Percentiles rank a stretch among this genome's conserved stretches.
Conservation (phyloP, 2,797 vertebrate species). For the Adrianichthys oophorus region DNA sequence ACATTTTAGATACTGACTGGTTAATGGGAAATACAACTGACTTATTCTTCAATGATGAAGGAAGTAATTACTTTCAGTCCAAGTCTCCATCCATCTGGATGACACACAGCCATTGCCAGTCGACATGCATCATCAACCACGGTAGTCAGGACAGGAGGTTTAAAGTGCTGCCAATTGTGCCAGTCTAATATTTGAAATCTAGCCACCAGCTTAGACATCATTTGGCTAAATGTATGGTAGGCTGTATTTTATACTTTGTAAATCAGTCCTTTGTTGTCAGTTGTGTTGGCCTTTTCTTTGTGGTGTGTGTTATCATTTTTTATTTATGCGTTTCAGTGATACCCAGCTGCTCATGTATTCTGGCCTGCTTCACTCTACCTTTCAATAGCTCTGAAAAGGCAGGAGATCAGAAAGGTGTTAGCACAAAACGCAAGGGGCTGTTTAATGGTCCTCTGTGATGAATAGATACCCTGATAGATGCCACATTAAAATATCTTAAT, state of each 20-base stretch:
- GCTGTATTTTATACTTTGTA: constrained; percentile 57
- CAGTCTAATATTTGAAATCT: constrained; percentile 60
- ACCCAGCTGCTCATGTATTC: constrained; percentile 59
- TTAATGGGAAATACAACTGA: constrained; percentile 23
- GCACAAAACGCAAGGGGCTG: constrained; percentile 49
- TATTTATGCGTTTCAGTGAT: constrained; percentile 45
- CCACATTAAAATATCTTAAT: constrained; percentile 72
- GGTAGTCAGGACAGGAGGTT: constrained; percentile 42
- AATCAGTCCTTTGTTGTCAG: constrained; percentile 59
- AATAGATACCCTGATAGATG: constrained; percentile 65
- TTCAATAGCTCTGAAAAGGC: constrained; percentile 33
- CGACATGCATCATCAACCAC: constrained; percentile 38
- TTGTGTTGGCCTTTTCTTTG: constrained; percentile 52
- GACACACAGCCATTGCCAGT: constrained; percentile 37
- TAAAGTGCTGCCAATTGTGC: constrained; percentile 63
- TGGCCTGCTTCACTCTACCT: constrained; percentile 46
- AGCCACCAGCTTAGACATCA: constrained; percentile 63
- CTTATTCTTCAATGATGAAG: constrained; percentile 23
- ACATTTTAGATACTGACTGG: constrained; percentile 21
- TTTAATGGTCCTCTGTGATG: constrained; percentile 59
- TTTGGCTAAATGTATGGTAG: constrained; percentile 63
- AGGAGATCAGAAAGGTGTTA: constrained; percentile 51
- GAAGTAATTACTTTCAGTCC: constrained; percentile 18
- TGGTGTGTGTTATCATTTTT: constrained; percentile 51
- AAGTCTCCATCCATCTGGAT: constrained; percentile 52